Base-by-base conservation (phyloP, 1,140 invertebrate species). In the Eubasilissa regina region DNA sequence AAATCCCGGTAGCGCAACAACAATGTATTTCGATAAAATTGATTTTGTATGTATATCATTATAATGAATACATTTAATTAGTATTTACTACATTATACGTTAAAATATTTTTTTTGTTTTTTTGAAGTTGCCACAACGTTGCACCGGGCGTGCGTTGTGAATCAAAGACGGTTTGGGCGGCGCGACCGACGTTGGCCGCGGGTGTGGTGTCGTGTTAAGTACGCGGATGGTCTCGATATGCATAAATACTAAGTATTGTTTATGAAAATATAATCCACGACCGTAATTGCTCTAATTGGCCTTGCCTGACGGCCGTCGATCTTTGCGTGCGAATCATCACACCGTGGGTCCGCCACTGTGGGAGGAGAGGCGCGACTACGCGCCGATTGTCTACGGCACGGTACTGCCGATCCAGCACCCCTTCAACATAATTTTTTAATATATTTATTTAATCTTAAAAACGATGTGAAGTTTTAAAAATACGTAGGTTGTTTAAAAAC, bases 221-320 rank as follows among this genome's bases (percentile, higher is more conserved):
- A 8, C 44, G 74, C 53, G 74, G 75, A 77, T 60, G 74, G 35
- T 64, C 60, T 64, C 35, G 25, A 64, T 64, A 13, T 35, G 13
- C 19, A n/a, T 43, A 43, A 64, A 25, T 8, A 43, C 19, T 25
- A 21, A 58, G 25, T 21, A 73, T 73, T 53, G 47, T 73, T 21
- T 73, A 73, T 35, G 70, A 55, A 66, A 60, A 79, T 78, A 55
- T 45, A 72, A 78, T 78, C 78, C 74, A 51, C 58, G 64, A 48
- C 21, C 60, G 44, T 68, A 77, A 76, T 77, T 70, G 74, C 53
- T 45, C 13, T 80, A 80, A 80, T 80, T 77, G 73, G 79, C 51
- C 4, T 58, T 75, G 72, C 72, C 43, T 58, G 55, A 79, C 73
- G 70, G 21, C 55, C 45, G 66, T 25, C 66, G 43, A 7, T 70